These are phyloP conservation scores for Procambarus virginalis DNA, from an alignment of 1,140 invertebrate genomes.

Conservation along the genomic window DNA sequence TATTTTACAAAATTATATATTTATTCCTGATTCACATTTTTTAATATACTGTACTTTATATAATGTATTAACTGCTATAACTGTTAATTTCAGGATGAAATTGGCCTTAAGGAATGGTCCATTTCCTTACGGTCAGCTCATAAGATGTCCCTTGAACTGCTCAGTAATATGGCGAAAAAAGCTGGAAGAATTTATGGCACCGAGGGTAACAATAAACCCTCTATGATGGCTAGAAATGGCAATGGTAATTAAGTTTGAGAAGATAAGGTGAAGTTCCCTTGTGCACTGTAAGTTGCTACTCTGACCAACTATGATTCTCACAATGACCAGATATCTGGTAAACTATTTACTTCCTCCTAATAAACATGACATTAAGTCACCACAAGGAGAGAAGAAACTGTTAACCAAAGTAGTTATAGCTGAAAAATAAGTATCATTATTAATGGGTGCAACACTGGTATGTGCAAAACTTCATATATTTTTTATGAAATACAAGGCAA, in stretches of 20 bases:
- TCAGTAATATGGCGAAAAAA: conserved; percentile 95
- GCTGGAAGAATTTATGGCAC: conserved; percentile 97
- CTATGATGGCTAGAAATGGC: conserved; percentile 67
- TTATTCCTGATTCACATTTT: too few species aligned
- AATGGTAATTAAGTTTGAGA: conserved; percentile 60
- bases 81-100: conserved; percentile 85
- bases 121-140: conserved; percentile 91
- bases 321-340: conserved; percentile 23
- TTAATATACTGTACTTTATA: too few species aligned
- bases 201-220: conserved; percentile 74
- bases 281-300: conserved; percentile 42
- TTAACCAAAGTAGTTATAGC: conserved; percentile 30
- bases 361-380: conserved; percentile 15
- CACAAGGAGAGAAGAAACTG: conserved; percentile 38
- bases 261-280: not conserved
- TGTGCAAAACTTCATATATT: not conserved
- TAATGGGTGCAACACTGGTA: not conserved
- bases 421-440: conserved; percentile 15
- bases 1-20: too few species aligned
- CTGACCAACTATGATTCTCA: conserved; percentile 52
- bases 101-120: conserved; percentile 96
- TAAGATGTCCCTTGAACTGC: conserved; percentile 92
- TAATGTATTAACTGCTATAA: too few species aligned
- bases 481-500: not conserved
- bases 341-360: conserved; percentile 22